Evolutionary conservation across 2,888 invertebrate species (phyloP), one percentile per base, ranked within the genome.

Genomic region (Aromia moschata): DNA sequence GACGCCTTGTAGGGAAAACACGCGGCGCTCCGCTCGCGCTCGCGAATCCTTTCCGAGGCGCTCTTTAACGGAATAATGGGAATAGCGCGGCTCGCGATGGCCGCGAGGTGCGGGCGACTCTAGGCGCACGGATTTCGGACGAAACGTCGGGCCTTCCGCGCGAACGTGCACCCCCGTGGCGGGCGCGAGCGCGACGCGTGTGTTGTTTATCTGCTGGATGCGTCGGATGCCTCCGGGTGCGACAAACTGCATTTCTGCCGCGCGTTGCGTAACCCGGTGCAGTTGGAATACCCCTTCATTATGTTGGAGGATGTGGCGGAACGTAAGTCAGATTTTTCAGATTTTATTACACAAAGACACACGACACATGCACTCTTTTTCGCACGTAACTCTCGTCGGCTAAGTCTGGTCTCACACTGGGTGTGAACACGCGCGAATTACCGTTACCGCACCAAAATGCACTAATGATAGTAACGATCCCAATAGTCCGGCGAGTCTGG

Each of bases 1-100:
- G 73, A 75, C 73, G 74, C 78, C 79, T 75, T 77, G 71, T 77
- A 79, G 77, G 79, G 79, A 60, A 63, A 70, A 73, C 58, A 59
- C 64, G 64, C 65, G 61, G 60, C 62, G 54, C 60, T 46, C 45
- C 41, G 47, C 36, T 36, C 38, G 51, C 41, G 55, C 43, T 59
- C 58, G 62, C 64, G 56, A 66, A 63, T 59, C 65, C 63, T 60
- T 65, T 61, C 54, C 51, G 58, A 45, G 53, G 60, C 56, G 41
- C 46, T 56, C 54, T 53, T 56, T 57, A n/a, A 49, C 30, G 18
- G 41, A 31, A 41, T 49, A 49, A 49, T 38, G 10, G 17, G 52
- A 33, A 33, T 33, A 2, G n/a, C 12, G 33, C 4, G 5, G 38
- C 15, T 38, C n/a, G 12, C 14, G 3, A 2, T 4, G n/a, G 25